Evolutionary conservation across 2,797 vertebrate species (phyloP).

Genomic region (Urophycis tenuis): DNA sequence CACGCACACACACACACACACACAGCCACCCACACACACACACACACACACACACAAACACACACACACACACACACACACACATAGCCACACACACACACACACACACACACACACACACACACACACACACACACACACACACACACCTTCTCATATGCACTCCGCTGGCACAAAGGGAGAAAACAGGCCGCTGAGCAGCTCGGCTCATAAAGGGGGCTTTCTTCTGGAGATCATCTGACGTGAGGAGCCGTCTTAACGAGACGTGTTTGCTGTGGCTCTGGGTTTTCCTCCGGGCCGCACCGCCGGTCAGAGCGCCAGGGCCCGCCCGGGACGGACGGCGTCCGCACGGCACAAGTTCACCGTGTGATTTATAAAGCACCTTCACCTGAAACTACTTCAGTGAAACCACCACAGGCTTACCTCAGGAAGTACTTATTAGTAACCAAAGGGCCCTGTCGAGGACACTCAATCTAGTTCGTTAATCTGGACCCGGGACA

Average conservation of each 20-base stretch:
- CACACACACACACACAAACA: not conserved
- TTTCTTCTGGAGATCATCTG: conserved; percentile 50
- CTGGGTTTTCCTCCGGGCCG: conserved; percentile 19
- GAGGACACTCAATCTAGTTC: not conserved
- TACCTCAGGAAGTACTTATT: not conserved
- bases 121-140: not conserved
- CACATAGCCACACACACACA: not conserved
- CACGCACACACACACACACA: not conserved
- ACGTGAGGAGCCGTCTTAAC: conserved; percentile 42
- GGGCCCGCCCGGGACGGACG: not conserved
- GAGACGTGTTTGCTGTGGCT: conserved; percentile 16
- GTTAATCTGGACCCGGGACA: not conserved
- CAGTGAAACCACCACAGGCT: not conserved
- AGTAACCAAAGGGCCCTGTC: not conserved
- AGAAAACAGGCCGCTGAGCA: conserved; percentile 44
- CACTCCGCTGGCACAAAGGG: conserved; percentile 47
- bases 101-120: conserved; percentile 40
- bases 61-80: not conserved
- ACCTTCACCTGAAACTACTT: not conserved
- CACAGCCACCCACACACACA: not conserved
- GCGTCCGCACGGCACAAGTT: not conserved
- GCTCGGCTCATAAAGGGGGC: conserved; percentile 54
- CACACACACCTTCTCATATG: conserved; percentile 64
- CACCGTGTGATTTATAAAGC: conserved; percentile 14
- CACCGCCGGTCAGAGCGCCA: not conserved